Evolutionary conservation across 2,888 invertebrate species (phyloP), one percentile per base, ranked within the genome.

Genomic region (Bimastos eiseni): DNA sequence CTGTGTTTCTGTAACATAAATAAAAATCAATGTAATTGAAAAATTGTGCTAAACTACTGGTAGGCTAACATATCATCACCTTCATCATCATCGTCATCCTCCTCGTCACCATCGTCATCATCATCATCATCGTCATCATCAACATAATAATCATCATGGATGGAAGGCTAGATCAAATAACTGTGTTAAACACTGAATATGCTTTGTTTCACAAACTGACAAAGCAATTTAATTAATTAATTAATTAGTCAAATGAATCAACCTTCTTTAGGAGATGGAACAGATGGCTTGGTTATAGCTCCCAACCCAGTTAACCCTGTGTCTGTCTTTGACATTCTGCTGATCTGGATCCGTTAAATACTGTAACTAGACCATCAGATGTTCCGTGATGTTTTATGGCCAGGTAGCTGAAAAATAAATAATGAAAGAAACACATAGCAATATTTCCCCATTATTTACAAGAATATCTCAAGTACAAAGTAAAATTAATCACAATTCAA

Each of bases 181-280:
- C 70, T 70, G 70, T n/a, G 30, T 70, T 13, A 70, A 8, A 8
- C n/a, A 70, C 30, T 70, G 49, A 70, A n/a, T n/a, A 70, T n/a
- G 8, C 30, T 49, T 49, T 70, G n/a, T 13, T 70, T n/a, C 70
- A 70, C 13, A 70, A 70, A 70, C 70, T 70, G 24, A 55, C 30
- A 6, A 30, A 55, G 55, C 55, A n/a, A 70, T 70, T 70, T 70
- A n/a, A 70, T 70, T 70, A 1, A 70, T 70, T 70, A 70, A 17
- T 70, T n/a, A 70, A 17, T 0, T n/a, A n/a, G n/a, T 70, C 30
- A 70, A 70, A 30, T 70, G 4, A 70, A 70, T 17, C n/a, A 0
- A 70, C 86, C 86, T 86, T 86, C 86, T 86, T 86, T 86, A 36
- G 86, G 86, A 36, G 86, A 86, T 86, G 86, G 70, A 70, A 70